phyloP scores from a whole-genome alignment of 2,888 invertebrate species.

The Tenthredo mesomela region DNA sequence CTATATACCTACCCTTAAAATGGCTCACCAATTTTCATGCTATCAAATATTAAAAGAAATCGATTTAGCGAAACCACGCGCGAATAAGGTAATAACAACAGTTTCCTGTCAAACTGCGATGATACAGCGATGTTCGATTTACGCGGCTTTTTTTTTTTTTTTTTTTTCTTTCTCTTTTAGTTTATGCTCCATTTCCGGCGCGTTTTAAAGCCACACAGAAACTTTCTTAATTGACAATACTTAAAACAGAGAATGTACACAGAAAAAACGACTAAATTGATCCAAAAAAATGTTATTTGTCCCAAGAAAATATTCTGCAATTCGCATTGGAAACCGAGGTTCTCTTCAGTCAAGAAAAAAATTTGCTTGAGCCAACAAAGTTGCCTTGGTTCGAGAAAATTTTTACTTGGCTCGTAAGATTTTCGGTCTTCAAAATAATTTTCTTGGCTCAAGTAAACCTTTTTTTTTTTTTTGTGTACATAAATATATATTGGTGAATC shows the following conservation, averaged over 20 bases:
- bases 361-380: too few relatives aligned
- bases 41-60: not conserved
- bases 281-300: too few relatives aligned
- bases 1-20: not conserved
- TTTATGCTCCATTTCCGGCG: constrained; percentile 29
- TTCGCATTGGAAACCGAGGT: too few relatives aligned
- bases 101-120: not conserved
- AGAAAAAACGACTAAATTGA: too few relatives aligned
- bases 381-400: too few relatives aligned
- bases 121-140: not conserved
- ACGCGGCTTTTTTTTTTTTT: not conserved
- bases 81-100: not conserved
- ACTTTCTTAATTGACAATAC: not conserved
- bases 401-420: too few relatives aligned
- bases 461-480: too few relatives aligned
- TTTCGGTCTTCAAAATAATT: too few relatives aligned
- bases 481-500: too few relatives aligned
- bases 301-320: too few relatives aligned
- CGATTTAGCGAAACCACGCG: not conserved
- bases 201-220: not conserved
- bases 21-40: not conserved
- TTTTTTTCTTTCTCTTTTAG: not conserved
- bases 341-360: too few relatives aligned
- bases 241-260: not conserved
- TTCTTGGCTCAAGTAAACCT: too few relatives aligned